Conservation (phyloP, 2,113 vertebrate species). For the Proterorhinus semilunaris region DNA sequence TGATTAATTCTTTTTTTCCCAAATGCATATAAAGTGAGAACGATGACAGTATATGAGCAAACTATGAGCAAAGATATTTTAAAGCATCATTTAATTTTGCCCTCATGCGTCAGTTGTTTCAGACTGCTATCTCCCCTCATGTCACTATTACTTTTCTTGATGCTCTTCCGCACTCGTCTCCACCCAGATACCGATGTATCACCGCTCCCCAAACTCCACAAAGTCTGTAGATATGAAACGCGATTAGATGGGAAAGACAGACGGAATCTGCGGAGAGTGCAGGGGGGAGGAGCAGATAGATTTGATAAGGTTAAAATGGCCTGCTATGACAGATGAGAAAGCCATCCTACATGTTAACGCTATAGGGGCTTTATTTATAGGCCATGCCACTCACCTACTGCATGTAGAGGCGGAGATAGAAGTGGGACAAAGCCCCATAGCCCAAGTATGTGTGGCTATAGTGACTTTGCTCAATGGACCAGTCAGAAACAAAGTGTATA, state of each 20-base stretch:
- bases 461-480: background rate
- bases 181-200: constrained; percentile 12
- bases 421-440: constrained; percentile 5
- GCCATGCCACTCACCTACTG: constrained; percentile 49
- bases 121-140: background rate
- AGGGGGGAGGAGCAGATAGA: constrained; percentile 35
- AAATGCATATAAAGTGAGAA: too few species aligned
- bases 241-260: constrained; percentile 38
- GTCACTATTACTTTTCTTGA: constrained; percentile 4
- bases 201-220: background rate
- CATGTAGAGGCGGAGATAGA: background rate
- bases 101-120: background rate
- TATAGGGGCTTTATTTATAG: constrained; percentile 47
- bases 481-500: constrained; percentile 4
- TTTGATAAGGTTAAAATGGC: constrained; percentile 47
- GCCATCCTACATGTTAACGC: constrained; percentile 42
- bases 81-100: background rate
- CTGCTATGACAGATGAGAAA: constrained; percentile 51
- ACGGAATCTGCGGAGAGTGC: constrained; percentile 20
- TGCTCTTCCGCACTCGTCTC: background rate
- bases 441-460: background rate
- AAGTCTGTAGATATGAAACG: constrained; percentile 18
- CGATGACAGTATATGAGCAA: too few species aligned
- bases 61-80: background rate
- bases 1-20: too few species aligned